A percentile compares a stretch with the other conserved stretches of the same genome.
These are phyloP conservation scores for Papilio dardanus DNA, from an alignment of 1,140 invertebrate species.

Conservation along the genomic window DNA sequence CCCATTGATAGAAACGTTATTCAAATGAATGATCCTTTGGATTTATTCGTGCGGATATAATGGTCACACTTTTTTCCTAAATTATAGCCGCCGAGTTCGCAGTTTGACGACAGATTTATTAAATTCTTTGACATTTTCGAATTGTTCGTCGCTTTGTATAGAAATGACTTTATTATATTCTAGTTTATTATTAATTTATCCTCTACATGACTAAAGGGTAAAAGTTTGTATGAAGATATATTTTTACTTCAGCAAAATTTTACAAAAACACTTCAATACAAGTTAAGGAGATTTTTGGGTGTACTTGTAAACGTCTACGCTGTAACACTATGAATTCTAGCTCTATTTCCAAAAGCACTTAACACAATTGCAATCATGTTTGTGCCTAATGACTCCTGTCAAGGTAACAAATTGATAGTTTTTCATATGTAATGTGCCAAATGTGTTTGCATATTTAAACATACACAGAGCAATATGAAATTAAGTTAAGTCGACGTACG, in stretches of 20 bases:
- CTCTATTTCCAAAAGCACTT: constrained; percentile 4
- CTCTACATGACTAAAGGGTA: too few species aligned
- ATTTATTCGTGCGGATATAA: constrained; percentile 12
- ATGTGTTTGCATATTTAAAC: neutral
- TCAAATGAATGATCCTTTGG: constrained; percentile 6
- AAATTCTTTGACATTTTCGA: constrained; percentile 26
- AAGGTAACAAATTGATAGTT: neutral
- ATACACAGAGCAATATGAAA: too few species aligned
- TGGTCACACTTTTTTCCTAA: constrained; percentile 20
- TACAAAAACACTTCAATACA: too few species aligned
- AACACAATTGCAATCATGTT: constrained; percentile 7
- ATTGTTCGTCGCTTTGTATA: neutral
- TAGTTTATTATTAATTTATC: too few species aligned
- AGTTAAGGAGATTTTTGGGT: too few species aligned
- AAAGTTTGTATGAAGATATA: too few species aligned
- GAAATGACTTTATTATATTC: neutral
- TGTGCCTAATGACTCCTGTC: neutral
- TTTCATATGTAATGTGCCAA: constrained; percentile 1
- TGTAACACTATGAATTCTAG: too few species aligned
- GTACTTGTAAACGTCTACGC: too few species aligned
- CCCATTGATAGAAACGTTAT: constrained; percentile 17
- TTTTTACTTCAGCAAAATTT: too few species aligned
- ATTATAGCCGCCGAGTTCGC: constrained; percentile 7
- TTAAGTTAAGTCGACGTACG: too few species aligned
- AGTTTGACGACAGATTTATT: constrained; percentile 2